These are phyloP conservation scores for Sebastes schlegelii DNA, from an alignment of 2,113 vertebrate genomes.

Conservation along the genomic window DNA sequence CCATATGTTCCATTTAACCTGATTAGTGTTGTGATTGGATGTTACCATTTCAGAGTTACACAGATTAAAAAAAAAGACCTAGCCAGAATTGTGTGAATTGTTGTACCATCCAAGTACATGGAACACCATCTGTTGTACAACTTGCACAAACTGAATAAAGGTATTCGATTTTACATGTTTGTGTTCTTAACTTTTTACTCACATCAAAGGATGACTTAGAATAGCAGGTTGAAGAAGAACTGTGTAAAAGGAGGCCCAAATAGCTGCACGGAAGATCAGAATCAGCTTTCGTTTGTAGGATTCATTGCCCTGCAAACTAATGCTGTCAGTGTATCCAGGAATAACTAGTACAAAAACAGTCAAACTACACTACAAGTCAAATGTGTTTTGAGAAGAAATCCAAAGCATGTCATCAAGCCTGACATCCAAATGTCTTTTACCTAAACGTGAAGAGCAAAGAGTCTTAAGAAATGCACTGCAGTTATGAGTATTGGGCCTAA, in stretches of 20 bases:
- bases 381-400: neutral
- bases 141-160: conserved; percentile 83
- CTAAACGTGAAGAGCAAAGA: neutral
- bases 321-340: neutral
- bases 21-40: conserved; percentile 78
- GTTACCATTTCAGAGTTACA: conserved; percentile 71
- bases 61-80: conserved; percentile 47
- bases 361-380: no score
- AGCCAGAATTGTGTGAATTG: conserved; percentile 65
- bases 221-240: neutral
- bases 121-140: conserved; percentile 71
- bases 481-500: neutral
- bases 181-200: neutral
- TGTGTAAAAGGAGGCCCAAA: neutral
- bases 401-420: neutral
- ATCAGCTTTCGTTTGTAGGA: neutral
- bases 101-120: conserved; percentile 62
- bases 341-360: neutral
- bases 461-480: neutral
- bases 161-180: conserved; percentile 58
- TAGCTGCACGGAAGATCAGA: neutral
- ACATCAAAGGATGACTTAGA: neutral
- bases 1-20: conserved; percentile 70
- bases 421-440: neutral
- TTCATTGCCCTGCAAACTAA: neutral